Evolutionary conservation across 2,888 invertebrate species (phyloP).

Genomic region (Stegana nigrithorax): DNA sequence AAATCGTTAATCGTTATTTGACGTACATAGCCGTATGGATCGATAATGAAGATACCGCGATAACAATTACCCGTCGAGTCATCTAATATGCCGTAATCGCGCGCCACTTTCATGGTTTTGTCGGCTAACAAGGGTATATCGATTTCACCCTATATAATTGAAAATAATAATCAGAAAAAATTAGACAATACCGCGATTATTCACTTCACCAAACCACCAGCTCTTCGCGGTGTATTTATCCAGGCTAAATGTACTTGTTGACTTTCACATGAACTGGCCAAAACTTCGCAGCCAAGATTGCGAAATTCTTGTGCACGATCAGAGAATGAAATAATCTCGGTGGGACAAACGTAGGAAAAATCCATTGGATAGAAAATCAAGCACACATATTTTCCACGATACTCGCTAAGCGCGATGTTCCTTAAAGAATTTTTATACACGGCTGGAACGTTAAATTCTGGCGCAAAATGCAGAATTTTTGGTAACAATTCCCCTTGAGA

Average conservation of each 20-base stretch:
- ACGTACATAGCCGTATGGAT: conserved; percentile 83
- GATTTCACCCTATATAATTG: no score
- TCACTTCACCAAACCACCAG: conserved; percentile 91
- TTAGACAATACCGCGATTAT: no score
- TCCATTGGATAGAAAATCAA: conserved; percentile 92
- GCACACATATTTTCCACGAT: conserved; percentile 84
- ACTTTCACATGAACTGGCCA: conserved; percentile 94
- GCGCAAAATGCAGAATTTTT: conserved; percentile 28
- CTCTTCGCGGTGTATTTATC: conserved; percentile 91
- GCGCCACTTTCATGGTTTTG: conserved; percentile 85
- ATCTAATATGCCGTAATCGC: conserved; percentile 88
- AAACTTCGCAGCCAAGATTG: conserved; percentile 84
- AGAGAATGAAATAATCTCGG: conserved; percentile 97
- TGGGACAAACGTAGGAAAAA: conserved; percentile 87
- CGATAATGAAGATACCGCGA: conserved; percentile 95
- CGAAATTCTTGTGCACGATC: conserved; percentile 86
- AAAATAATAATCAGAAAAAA: no score
- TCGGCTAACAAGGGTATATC: conserved; percentile 93
- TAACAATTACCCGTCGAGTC: conserved; percentile 90
- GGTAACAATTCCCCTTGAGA: no score
- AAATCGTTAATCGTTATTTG: conserved; percentile 96
- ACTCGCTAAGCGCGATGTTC: conserved; percentile 73
- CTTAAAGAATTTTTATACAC: background rate
- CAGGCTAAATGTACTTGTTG: conserved; percentile 96
- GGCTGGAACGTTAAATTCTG: conserved; percentile 33